phyloP scores from a whole-genome alignment of 2,113 vertebrate genomes.

The Aleadryas rufinucha region DNA sequence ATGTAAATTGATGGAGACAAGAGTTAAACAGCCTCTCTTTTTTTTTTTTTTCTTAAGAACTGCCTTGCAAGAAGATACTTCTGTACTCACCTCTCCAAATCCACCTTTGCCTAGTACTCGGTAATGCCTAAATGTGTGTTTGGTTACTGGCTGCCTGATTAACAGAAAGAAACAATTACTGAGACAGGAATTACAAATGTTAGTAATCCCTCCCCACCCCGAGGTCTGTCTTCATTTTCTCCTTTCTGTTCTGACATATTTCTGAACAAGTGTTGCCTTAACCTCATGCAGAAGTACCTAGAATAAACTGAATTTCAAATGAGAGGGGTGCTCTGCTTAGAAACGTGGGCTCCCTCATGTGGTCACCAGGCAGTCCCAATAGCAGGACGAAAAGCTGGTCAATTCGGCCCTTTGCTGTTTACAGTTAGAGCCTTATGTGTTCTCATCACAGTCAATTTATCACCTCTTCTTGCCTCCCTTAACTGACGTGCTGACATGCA shows the following conservation, averaged over 20 bases:
- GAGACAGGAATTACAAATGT: background rate
- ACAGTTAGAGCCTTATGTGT: background rate
- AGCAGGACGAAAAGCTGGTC: background rate
- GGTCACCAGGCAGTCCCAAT: background rate
- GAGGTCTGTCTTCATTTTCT: background rate
- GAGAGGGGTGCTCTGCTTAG: background rate
- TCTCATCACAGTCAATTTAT: background rate
- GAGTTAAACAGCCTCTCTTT: background rate
- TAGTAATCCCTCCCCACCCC: background rate
- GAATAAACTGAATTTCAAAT: background rate
- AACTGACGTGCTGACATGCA: background rate
- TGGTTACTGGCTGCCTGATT: slow-evolving; percentile 88
- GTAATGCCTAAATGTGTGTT: slow-evolving; percentile 92
- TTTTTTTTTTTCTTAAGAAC: background rate
- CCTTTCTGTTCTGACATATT: background rate
- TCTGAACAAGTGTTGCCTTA: background rate
- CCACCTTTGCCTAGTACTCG: slow-evolving; percentile 94
- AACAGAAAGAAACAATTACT: slow-evolving; percentile 47
- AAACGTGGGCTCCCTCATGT: background rate
- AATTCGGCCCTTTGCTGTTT: background rate
- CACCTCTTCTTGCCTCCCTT: background rate
- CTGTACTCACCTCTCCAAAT: slow-evolving; percentile 90
- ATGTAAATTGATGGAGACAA: background rate
- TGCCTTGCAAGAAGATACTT: background rate
- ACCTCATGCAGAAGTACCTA: background rate